Base-by-base conservation (phyloP, 2,113 vertebrate species). In the Ailurus styani region DNA sequence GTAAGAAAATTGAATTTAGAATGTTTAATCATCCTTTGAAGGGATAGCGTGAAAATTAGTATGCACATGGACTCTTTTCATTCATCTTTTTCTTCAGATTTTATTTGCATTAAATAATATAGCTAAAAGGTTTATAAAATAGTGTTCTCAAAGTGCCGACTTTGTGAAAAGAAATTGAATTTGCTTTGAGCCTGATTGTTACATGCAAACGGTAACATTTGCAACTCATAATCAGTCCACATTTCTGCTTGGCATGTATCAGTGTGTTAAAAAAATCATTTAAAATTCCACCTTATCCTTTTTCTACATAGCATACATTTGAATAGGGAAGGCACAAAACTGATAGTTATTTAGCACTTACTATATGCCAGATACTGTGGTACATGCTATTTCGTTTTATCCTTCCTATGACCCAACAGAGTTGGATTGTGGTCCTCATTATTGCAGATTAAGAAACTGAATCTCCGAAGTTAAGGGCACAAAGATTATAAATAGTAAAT, bases 401-500 rank as follows among this genome's bases (percentile, higher is more conserved):
- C 66, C 75, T 89, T 92, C 42, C 50, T 87, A 1, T 87, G 54
- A 96, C 55, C 45, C 60, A 96, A 68, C 86, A 91, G 52, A 54
- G 87, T 88, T 89, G 57, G 25, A 62, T 96, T 96, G 47, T 96
- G 83, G 37, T 54, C 29, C 27, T 72, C 64, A 29, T 87, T 96
- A 55, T 97, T 97, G 75, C 27, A 86, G 64, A 87, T 91, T 91
- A 91, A 86, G 86, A 96, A 82, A 96, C 68, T n/a, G 73, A 96
- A 95, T 94, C 91, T 95, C 85, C 89, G 42, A 97, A 90, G 84
- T 95, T 97, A 93, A 89, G 54, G 70, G 66, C 60, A 95, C 72
- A 91, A 73, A 95, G 55, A 96, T 96, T 91, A 87, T 95, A 97
- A 96, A 95, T 82, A 95, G 55, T 93, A 91, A 96, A 92, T 87